These are phyloP conservation scores for Actinostola sp. DNA, from an alignment of 92 coral and sea anemone genomes.

Conservation along the genomic window DNA sequence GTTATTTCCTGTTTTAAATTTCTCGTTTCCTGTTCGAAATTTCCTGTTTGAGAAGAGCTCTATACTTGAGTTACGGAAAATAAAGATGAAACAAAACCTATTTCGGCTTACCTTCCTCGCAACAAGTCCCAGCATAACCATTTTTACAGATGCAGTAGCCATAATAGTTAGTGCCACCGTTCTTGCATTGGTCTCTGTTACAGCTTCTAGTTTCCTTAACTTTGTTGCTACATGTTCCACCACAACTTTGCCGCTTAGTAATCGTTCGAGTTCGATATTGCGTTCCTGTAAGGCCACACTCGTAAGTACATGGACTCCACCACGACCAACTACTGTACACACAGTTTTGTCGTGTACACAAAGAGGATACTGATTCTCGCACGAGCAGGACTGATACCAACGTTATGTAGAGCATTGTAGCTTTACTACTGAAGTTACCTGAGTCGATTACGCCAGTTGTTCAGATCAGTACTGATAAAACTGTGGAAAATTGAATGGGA, in stretches of 20 bases:
- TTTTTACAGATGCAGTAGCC: background rate
- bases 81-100: too few relatives aligned
- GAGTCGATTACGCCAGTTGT: too few relatives aligned
- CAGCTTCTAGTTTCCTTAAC: background rate
- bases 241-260: background rate
- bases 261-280: background rate
- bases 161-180: background rate
- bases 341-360: background rate
- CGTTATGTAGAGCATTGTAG: too few relatives aligned
- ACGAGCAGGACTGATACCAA: background rate
- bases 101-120: background rate
- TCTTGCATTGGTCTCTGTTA: background rate
- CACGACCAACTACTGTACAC: background rate
- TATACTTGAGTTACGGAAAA: too few relatives aligned
- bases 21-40: too few relatives aligned
- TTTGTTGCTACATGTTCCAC: background rate
- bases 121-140: background rate
- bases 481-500: too few relatives aligned
- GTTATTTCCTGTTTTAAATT: too few relatives aligned
- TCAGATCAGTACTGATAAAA: too few relatives aligned
- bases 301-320: background rate
- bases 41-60: too few relatives aligned
- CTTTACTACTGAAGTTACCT: too few relatives aligned
- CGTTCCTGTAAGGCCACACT: background rate
- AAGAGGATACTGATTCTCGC: background rate